These are phyloP conservation scores for Eriocheir sinensis DNA, from an alignment of 1,140 invertebrate species.

Conservation along the genomic window DNA sequence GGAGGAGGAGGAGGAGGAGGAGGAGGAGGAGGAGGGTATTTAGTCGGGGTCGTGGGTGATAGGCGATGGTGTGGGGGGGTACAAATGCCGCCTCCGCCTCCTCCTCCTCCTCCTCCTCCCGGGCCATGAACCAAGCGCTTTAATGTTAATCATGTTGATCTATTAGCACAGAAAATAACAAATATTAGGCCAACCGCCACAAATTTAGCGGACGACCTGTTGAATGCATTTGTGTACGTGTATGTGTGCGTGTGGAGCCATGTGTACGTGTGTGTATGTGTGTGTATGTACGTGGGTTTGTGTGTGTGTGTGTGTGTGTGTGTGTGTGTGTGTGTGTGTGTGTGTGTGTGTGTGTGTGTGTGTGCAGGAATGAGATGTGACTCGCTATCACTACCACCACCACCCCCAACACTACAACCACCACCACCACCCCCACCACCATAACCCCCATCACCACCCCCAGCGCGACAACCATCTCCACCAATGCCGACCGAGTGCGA, in stretches of 20 bases:
- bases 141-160: constrained; percentile 26
- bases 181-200: not conserved
- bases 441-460: not conserved
- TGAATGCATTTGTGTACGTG: not conserved
- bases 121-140: not conserved
- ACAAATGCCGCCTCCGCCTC: not conserved
- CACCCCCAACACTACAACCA: not conserved
- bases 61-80: too few relatives aligned
- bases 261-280: constrained; percentile 48
- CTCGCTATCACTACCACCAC: not conserved
- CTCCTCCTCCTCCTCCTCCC: not conserved
- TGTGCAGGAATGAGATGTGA: too few relatives aligned
- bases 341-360: constrained; percentile 35
- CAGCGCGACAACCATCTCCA: not conserved
- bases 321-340: constrained; percentile 55
- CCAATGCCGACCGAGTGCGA: too few relatives aligned
- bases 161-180: constrained; percentile 18
- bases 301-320: constrained; percentile 61
- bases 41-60: too few relatives aligned
- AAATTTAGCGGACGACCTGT: not conserved
- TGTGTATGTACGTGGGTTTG: constrained; percentile 50
- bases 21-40: constrained; percentile 19
- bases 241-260: not conserved
- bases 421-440: not conserved
- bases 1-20: constrained; percentile 25